These are phyloP conservation scores for Podilymbus podiceps DNA, from an alignment of 2,113 vertebrate genomes.

Conservation along the genomic window DNA sequence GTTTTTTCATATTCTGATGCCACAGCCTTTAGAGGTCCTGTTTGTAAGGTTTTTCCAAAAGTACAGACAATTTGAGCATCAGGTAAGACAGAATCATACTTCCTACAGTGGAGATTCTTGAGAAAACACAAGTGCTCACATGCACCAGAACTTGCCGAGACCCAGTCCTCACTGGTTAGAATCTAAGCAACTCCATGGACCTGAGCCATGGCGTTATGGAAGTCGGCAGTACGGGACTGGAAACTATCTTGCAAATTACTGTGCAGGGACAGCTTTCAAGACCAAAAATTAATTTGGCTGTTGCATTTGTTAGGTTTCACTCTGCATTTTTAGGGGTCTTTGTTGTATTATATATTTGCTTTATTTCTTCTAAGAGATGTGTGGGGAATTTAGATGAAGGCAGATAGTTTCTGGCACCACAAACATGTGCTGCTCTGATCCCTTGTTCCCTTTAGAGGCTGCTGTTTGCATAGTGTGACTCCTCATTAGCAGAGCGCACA, in stretches of 20 bases:
- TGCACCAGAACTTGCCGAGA: not conserved
- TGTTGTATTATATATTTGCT: not conserved
- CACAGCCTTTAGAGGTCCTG: not conserved
- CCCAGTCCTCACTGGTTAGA: not conserved
- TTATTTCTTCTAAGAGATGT: not conserved
- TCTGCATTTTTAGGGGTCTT: not conserved
- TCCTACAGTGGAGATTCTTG: not conserved
- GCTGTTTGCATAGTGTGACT: not conserved
- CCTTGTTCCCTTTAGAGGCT: not conserved
- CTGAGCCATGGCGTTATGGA: fast-evolving
- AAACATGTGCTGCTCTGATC: not conserved
- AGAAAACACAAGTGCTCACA: not conserved
- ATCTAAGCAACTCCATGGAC: not conserved
- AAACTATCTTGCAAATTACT: not conserved
- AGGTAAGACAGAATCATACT: not conserved
- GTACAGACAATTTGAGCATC: not conserved
- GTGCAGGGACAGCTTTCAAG: not conserved
- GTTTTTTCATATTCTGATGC: not conserved
- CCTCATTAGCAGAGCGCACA: not conserved
- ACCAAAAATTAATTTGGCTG: not conserved
- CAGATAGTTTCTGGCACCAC: not conserved
- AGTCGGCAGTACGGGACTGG: not conserved
- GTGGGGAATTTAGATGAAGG: not conserved
- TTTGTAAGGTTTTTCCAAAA: not conserved
- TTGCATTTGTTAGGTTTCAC: not conserved